Evolutionary conservation across 2,797 vertebrate genomes (phyloP), one percentile per base, ranked within the genome.

Genomic region (Harpagifer antarcticus): DNA sequence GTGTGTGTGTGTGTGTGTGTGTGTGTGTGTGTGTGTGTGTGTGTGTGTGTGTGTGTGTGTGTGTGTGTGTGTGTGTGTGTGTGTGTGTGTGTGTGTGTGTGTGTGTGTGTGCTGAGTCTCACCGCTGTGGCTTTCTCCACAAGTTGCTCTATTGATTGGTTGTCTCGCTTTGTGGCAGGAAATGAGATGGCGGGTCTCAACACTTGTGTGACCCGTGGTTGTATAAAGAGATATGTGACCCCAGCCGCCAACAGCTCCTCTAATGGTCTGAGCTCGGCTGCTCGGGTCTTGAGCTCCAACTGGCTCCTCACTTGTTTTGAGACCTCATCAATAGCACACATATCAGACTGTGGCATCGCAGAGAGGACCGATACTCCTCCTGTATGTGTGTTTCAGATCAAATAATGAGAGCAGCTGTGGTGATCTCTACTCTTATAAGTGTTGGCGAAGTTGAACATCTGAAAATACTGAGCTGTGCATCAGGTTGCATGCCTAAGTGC

Each of bases 261-360:
- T 91, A 89, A 90, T 90, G 90, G 90, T 90, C 84, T 78, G 84
- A 82, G 83, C 86, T 86, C 78, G 6, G 85, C 70, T 78, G 87
- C 81, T 64, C 13, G 63, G 83, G 74, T 83, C 86, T 79, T 44
- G 52, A 27, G 47, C 64, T 48, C 44, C 77, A 74, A 58, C 57
- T 9, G 3, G 60, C 60, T 62, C 59, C 57, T 80, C 55, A 54
- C 66, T 66, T 43, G 66, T 37, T 58, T 75, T 89, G 81, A 79
- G 68, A 77, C 74, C 88, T 87, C 85, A 91, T 91, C 89, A 83
- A 78, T 75, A 66, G 71, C 70, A 5, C 71, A 61, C 58, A 73
- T 81, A 70, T 82, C 82, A 76, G 78, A 44, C 47, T 55, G 58
- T 69, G 33, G 17, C 37, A 20, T 37, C 13, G 11, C 64, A 40